Evolutionary conservation across 2,888 invertebrate species (phyloP), one percentile per base, ranked within the genome.

Genomic region (Empis livida): DNA sequence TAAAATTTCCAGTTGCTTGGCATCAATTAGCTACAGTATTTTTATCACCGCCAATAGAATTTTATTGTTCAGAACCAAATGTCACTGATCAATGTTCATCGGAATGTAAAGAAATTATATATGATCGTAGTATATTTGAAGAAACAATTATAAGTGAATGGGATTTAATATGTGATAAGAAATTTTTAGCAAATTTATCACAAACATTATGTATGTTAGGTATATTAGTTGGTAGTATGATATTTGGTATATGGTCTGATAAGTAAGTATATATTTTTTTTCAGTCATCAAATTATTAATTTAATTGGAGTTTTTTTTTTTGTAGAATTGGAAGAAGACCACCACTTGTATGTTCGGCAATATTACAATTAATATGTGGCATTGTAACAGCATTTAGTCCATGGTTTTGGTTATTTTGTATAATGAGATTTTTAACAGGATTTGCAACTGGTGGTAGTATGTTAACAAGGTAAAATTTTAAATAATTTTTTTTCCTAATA

Each of bases 1-100:
- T 81, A 46, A 86, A 86, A 65, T 82, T 86, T 59, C 84, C 85
- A 1, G 81, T 84, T 1, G 85, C 84, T 0, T 87, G 85, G 84
- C 84, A 85, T 61, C 84, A 85, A 58, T 73, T 86, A 62, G 82
- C 79, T 52, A 84, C 85, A 51, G 80, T 86, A 49, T 86, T 87
- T 59, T 73, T 85, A 51, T 82, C 84, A 8, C 84, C 86, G 0
- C 78, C 79, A 0, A 75, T 76, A 46, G 68, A 73, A 15, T 78
- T 74, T 57, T 73, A 71, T 16, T 82, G 82, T 58, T 58, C 58
- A 3, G 30, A n/a, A 43, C 60, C 56, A 5, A 59, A 59, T 30
- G 49, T 49, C 0, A 71, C 74, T 3, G 62, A 67, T 35, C 55
- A 60, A 1, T 82, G 82, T 57, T 61, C 69, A 2, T 56, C 58